Evolutionary conservation across 2,888 invertebrate genomes (phyloP).

Genomic region (Pseudolycoriella hygida): DNA sequence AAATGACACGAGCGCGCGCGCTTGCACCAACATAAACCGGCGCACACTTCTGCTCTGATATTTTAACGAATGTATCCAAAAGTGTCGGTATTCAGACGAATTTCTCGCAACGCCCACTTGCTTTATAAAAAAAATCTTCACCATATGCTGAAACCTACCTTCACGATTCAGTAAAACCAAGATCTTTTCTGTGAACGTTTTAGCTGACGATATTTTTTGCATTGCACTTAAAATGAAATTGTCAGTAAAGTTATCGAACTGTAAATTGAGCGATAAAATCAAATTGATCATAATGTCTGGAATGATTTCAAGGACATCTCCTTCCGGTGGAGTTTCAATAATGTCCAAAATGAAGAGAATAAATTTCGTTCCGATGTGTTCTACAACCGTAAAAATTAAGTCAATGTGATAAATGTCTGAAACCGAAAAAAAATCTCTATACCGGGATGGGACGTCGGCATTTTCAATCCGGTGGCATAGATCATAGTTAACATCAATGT

Average conservation of each 20-base stretch:
- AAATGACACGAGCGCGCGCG: too few species aligned
- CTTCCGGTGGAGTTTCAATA: slow-evolving; percentile 63
- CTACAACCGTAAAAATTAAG: too few species aligned
- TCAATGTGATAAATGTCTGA: too few species aligned
- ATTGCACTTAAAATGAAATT: slow-evolving; percentile 56
- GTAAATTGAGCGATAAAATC: slow-evolving; percentile 76
- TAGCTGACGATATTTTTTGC: slow-evolving; percentile 51
- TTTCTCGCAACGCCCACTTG: too few species aligned
- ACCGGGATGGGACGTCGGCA: slow-evolving; percentile 83
- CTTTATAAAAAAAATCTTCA: too few species aligned
- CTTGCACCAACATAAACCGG: too few species aligned
- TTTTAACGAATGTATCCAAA: too few species aligned
- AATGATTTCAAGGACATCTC: slow-evolving; percentile 68
- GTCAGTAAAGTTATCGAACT: slow-evolving; percentile 49
- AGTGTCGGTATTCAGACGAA: too few species aligned
- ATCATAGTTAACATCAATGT: slow-evolving; percentile 72
- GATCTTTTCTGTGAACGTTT: slow-evolving; percentile 80
- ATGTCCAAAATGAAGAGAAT: slow-evolving; percentile 61
- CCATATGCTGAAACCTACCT: slow-evolving; percentile 35
- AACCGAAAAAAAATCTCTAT: too few species aligned
- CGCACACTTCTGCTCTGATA: too few species aligned
- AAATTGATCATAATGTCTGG: slow-evolving; percentile 71
- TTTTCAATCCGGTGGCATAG: slow-evolving; percentile 74
- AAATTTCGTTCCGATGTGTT: slow-evolving; percentile 70
- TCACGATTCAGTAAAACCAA: slow-evolving; percentile 75